Conservation (phyloP, 2,113 vertebrate species). For the Marmota monax region DNA sequence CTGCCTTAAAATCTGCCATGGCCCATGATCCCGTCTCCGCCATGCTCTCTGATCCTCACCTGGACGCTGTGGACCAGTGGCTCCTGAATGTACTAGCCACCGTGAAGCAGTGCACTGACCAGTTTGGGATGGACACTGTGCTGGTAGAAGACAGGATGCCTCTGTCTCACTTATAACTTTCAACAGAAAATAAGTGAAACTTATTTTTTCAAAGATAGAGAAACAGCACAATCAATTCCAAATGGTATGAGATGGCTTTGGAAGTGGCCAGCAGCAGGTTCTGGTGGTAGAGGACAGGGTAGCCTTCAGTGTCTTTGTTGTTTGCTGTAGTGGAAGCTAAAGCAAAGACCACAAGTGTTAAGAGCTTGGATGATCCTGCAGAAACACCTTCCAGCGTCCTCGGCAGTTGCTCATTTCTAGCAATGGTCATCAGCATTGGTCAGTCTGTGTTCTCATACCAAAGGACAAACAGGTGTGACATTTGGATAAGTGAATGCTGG, state of each 20-base stretch:
- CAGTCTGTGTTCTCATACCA: constrained; percentile 16
- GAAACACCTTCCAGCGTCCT: neutral
- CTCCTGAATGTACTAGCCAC: constrained; percentile 93
- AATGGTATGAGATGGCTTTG: constrained; percentile 73
- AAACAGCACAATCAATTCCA: constrained; percentile 89
- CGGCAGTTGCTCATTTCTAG: constrained; percentile 36
- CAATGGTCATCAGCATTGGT: constrained; percentile 34
- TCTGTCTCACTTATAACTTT: constrained; percentile 92
- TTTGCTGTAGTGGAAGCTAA: constrained; percentile 49
- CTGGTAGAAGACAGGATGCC: constrained; percentile 99
- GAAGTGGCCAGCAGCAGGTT: constrained; percentile 47
- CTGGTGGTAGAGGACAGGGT: constrained; percentile 56
- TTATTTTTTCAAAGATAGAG: constrained; percentile 87
- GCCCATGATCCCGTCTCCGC: constrained; percentile 94
- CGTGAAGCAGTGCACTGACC: constrained; percentile 96
- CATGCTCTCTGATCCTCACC: constrained; percentile 92
- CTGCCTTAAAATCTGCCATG: constrained; percentile 94
- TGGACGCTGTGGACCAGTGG: constrained; percentile 94
- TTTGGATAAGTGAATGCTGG: constrained; percentile 15
- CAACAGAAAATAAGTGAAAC: constrained; percentile 77
- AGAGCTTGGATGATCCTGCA: neutral
- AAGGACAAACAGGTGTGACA: constrained; percentile 56
- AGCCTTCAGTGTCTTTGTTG: constrained; percentile 54
- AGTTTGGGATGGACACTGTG: constrained; percentile 94
- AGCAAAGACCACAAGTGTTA: constrained; percentile 55